Evolutionary conservation across 2,888 invertebrate species (phyloP).

Genomic region (Drosophila pegasa): DNA sequence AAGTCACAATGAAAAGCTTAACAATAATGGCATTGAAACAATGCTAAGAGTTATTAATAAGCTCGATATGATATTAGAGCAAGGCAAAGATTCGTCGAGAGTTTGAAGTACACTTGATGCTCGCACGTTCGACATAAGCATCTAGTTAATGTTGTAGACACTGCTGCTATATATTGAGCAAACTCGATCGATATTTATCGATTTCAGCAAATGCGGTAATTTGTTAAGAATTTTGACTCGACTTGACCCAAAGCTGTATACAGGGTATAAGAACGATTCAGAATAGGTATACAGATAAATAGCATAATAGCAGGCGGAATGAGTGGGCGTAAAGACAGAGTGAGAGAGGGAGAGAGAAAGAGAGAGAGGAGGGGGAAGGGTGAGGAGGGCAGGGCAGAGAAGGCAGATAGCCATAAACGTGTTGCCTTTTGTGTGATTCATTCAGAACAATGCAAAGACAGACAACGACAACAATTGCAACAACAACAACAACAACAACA

Average conservation of each 20-base stretch:
- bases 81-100: too few relatives aligned
- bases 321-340: neutral
- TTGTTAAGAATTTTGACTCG: neutral
- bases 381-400: neutral
- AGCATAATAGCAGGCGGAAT: neutral
- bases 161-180: neutral
- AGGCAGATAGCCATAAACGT: slow-evolving; percentile 51
- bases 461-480: slow-evolving; percentile 13
- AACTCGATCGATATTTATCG: neutral
- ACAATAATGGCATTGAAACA: neutral
- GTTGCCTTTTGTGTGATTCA: slow-evolving; percentile 62
- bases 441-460: slow-evolving; percentile 56
- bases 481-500: slow-evolving; percentile 19
- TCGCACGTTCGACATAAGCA: neutral
- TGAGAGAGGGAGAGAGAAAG: neutral
- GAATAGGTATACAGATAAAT: slow-evolving; percentile 3
- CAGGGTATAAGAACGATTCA: neutral
- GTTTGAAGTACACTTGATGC: neutral
- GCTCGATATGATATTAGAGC: neutral
- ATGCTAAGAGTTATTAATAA: neutral
- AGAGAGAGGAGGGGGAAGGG: neutral
- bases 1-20: neutral
- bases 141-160: neutral
- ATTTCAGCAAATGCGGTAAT: neutral
- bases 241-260: neutral